Evolutionary conservation across 2,797 vertebrate genomes (phyloP).

Genomic region (Argentina silus): DNA sequence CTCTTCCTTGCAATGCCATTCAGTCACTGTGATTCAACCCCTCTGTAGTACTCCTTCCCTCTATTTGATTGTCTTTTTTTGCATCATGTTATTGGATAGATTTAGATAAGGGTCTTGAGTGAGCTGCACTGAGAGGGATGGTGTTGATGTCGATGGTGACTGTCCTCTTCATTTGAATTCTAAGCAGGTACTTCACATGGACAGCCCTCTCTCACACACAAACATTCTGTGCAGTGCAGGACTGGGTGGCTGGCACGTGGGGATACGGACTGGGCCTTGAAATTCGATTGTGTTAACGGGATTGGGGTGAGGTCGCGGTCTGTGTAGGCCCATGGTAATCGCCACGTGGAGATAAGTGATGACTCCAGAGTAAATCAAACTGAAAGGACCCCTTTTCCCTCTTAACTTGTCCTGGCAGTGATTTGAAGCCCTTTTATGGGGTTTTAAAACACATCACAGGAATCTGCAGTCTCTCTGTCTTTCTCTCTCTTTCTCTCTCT

Average conservation of each 20-base stretch:
- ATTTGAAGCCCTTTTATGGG: conserved; percentile 59
- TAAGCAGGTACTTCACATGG: background rate
- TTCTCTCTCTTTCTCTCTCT: background rate
- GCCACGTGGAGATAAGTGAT: conserved; percentile 59
- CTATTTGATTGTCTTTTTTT: too few relatives aligned
- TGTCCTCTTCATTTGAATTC: background rate
- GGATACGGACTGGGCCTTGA: conserved; percentile 31
- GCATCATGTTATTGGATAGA: too few relatives aligned
- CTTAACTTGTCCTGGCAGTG: conserved; percentile 53
- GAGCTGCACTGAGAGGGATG: background rate
- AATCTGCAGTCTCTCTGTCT: conserved; percentile 34
- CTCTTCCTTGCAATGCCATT: too few relatives aligned
- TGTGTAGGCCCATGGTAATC: conserved; percentile 61
- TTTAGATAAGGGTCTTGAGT: background rate
- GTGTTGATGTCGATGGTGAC: background rate
- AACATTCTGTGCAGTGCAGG: background rate
- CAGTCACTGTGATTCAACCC: too few relatives aligned
- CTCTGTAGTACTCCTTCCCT: too few relatives aligned
- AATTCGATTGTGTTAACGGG: conserved; percentile 62
- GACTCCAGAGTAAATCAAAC: conserved; percentile 65
- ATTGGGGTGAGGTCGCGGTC: conserved; percentile 58
- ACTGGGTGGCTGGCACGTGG: conserved; percentile 50
- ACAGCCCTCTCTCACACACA: conserved; percentile 6
- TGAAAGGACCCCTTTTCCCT: conserved; percentile 47
- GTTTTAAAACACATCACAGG: conserved; percentile 58